Conservation (phyloP, 2,113 vertebrate genomes). For the Salvelinus alpinus region DNA sequence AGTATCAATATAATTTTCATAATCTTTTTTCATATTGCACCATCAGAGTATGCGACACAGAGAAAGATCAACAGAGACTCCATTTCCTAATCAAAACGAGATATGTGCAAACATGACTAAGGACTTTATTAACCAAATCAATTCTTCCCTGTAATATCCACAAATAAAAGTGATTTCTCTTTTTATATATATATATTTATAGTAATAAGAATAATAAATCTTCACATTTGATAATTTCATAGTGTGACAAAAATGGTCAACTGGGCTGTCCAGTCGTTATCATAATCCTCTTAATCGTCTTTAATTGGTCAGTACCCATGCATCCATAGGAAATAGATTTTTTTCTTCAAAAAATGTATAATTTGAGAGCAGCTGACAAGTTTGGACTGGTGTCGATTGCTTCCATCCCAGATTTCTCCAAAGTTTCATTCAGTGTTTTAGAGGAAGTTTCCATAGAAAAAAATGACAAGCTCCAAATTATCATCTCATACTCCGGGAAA, state of each 20-base stretch:
- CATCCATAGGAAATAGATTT: slow-evolving; percentile 92
- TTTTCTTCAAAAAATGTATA: slow-evolving; percentile 81
- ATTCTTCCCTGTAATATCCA: slow-evolving; percentile 85
- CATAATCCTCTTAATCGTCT: slow-evolving; percentile 89
- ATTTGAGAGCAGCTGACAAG: slow-evolving; percentile 91
- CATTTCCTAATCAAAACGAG: slow-evolving; percentile 85
- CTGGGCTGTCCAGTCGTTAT: slow-evolving; percentile 70
- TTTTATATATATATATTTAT: slow-evolving; percentile 78
- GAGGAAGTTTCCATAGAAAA: slow-evolving; percentile 79
- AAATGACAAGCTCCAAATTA: slow-evolving; percentile 81
- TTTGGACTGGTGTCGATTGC: slow-evolving; percentile 75
- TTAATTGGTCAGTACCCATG: slow-evolving; percentile 86
- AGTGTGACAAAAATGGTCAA: slow-evolving; percentile 78
- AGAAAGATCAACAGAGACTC: slow-evolving; percentile 72
- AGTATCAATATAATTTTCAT: slow-evolving; percentile 63
- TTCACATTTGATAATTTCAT: slow-evolving; percentile 81
- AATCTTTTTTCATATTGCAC: slow-evolving; percentile 78
- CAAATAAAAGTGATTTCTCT: slow-evolving; percentile 84
- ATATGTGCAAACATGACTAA: slow-evolving; percentile 89
- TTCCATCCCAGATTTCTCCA: slow-evolving; percentile 65
- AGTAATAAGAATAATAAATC: slow-evolving; percentile 80
- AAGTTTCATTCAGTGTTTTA: slow-evolving; percentile 62
- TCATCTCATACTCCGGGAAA: slow-evolving; percentile 84
- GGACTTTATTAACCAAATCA: slow-evolving; percentile 86
- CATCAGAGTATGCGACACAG: slow-evolving; percentile 78